These are phyloP conservation scores for Sebastes hubbsi DNA, from an alignment of 2,797 vertebrate species.

Conservation along the genomic window DNA sequence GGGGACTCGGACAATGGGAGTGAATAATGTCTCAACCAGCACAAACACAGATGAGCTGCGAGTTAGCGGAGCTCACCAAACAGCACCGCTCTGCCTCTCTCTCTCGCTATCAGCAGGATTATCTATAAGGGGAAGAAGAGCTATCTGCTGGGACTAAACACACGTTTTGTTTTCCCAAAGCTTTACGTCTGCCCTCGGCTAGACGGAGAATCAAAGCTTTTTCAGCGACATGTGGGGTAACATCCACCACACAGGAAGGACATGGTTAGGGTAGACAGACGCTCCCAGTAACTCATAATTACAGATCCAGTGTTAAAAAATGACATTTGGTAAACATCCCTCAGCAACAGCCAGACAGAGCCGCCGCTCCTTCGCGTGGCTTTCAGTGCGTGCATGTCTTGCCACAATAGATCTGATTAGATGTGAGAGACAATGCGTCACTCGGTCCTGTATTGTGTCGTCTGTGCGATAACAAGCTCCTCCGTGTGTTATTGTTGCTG, in stretches of 20 bases:
- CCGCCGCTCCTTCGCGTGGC: neutral
- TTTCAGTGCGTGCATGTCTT: neutral
- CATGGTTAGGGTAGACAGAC: conserved; percentile 25
- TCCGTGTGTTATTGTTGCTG: conserved; percentile 20
- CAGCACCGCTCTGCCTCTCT: conserved; percentile 4
- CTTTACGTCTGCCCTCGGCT: conserved; percentile 63
- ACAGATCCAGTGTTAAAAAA: conserved; percentile 31
- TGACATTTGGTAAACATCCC: conserved; percentile 49
- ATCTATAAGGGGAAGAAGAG: conserved; percentile 61
- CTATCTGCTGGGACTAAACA: conserved; percentile 59
- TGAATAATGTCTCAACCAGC: conserved; percentile 76
- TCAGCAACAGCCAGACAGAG: conserved; percentile 8
- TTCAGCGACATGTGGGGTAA: conserved; percentile 24
- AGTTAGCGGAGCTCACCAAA: conserved; percentile 59
- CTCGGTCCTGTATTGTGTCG: conserved; percentile 21
- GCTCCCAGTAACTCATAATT: conserved; percentile 40
- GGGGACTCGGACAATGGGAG: conserved; percentile 52
- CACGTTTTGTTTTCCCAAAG: conserved; percentile 68
- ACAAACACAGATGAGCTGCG: conserved; percentile 66
- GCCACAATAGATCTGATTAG: conserved; percentile 5
- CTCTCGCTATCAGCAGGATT: conserved; percentile 60
- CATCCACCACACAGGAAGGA: conserved; percentile 47
- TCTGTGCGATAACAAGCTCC: conserved; percentile 28
- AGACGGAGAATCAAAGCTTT: conserved; percentile 55
- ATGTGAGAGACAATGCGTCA: neutral